phyloP scores from a whole-genome alignment of 2,888 invertebrate genomes.

The Drosophila robusta region DNA sequence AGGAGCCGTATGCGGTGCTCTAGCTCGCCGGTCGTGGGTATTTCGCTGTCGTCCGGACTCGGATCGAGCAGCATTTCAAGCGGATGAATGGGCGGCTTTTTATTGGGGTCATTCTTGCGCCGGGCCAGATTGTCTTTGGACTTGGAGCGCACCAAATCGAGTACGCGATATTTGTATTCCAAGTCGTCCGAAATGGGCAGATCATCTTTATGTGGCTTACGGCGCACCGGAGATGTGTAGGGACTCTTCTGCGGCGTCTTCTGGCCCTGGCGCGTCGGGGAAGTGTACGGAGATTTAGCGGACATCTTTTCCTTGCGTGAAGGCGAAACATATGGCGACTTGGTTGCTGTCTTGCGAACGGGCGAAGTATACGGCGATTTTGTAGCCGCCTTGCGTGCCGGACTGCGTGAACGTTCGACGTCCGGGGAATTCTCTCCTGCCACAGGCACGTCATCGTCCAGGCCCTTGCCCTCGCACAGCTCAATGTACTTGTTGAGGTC shows the following conservation, averaged over 20 bases:
- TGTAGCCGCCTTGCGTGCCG: slow-evolving; percentile 46
- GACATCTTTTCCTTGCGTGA: slow-evolving; percentile 41
- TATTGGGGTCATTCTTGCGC: slow-evolving; percentile 62
- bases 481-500: slow-evolving; percentile 79
- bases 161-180: slow-evolving; percentile 77
- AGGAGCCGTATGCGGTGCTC: slow-evolving; percentile 82
- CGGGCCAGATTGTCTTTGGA: slow-evolving; percentile 67
- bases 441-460: slow-evolving; percentile 62
- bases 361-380: slow-evolving; percentile 68
- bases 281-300: slow-evolving; percentile 61
- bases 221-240: slow-evolving; percentile 63
- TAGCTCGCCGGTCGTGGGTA: slow-evolving; percentile 82
- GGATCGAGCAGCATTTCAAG: slow-evolving; percentile 82
- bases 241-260: slow-evolving; percentile 58
- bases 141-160: slow-evolving; percentile 75
- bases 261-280: slow-evolving; percentile 54
- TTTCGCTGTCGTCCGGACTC: slow-evolving; percentile 75
- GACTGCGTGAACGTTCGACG: slow-evolving; percentile 61
- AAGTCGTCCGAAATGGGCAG: slow-evolving; percentile 70
- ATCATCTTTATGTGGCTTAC: slow-evolving; percentile 45
- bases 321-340: slow-evolving; percentile 67
- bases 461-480: slow-evolving; percentile 79
- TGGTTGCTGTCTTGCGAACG: slow-evolving; percentile 45
- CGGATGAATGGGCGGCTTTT: slow-evolving; percentile 79
- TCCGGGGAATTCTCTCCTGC: slow-evolving; percentile 14